Base-by-base conservation (phyloP, 2,888 invertebrate genomes). In the Poecilus cupreus region DNA sequence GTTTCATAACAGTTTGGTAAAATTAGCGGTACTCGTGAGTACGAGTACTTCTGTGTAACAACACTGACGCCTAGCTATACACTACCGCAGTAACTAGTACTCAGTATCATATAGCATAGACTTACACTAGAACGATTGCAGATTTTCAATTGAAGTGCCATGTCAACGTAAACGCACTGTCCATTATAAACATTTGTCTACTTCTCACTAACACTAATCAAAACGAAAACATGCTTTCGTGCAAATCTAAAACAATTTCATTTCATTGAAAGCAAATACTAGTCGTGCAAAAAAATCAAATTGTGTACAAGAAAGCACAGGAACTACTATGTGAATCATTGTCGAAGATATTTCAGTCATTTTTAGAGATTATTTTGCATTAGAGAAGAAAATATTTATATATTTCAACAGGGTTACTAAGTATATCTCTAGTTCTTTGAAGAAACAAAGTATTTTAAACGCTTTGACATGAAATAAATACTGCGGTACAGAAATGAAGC, bases 61-160 rank as follows among this genome's bases (percentile, higher is more conserved):
- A 13, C 13, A 46, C 46, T 46, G 13, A 10, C n/a, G n/a, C 13
- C 46, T 46, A 46, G 46, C 57, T 57, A 18, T 60, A 60, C 24
- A 24, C 32, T 26, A 60, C 32, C 24, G 22, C 5, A n/a, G 60
- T 24, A 60, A 5, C 3, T 13, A 26, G 24, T 24, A 60, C n/a
- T n/a, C 24, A 26, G 24, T 57, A 57, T 11, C 22, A 57, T 22
- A 57, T 20, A 57, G 60, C 60, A 11, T 11, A 54, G 26, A 24
- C 60, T 60, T 60, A 60, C 32, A 26, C 60, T 60, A 60, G 26
- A 26, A 46, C 46, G 46, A 4, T 60, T 60, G 60, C 60, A 60
- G 60, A 13, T 26, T 60, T 60, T 60, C 26, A 60, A 24, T 60
- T 22, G 54, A 57, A 57, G 54, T 57, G 54, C 54, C 18, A 57